Conservation (phyloP, 2,888 invertebrate species). For the Nymphalis urticae region DNA sequence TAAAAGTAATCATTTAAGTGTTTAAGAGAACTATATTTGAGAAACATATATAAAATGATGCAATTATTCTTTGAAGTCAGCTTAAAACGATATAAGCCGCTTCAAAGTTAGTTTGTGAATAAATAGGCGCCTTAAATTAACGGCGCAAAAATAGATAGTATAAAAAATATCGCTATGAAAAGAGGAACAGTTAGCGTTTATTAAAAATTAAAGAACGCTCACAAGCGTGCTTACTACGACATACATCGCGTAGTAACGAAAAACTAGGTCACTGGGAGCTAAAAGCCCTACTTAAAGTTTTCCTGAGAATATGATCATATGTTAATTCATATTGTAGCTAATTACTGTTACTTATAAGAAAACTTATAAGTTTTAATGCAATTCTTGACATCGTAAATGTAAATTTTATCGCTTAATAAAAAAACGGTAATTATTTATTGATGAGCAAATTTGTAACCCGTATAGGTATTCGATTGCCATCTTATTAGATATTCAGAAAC, state of each 20-base stretch:
- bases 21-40: too few relatives aligned
- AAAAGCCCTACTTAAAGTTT: conserved; percentile 33
- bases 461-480: too few relatives aligned
- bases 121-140: background rate
- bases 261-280: conserved; percentile 37
- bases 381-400: too few relatives aligned
- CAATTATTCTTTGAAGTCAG: too few relatives aligned
- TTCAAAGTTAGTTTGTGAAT: background rate
- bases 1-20: too few relatives aligned
- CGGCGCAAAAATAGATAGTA: conserved; percentile 13
- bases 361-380: background rate
- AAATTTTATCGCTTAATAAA: too few relatives aligned
- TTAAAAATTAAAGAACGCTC: conserved; percentile 38
- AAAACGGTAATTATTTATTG: too few relatives aligned
- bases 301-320: conserved; percentile 30
- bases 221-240: conserved; percentile 37
- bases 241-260: conserved; percentile 32
- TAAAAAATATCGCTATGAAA: conserved; percentile 20
- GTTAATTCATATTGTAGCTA: conserved; percentile 13
- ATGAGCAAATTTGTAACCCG: too few relatives aligned
- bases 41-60: too few relatives aligned
- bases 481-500: too few relatives aligned
- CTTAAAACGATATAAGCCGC: too few relatives aligned
- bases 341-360: background rate
- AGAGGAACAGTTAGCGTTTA: conserved; percentile 34